Conservation (phyloP, 2,888 invertebrate genomes). For the Drosophila mimetica region DNA sequence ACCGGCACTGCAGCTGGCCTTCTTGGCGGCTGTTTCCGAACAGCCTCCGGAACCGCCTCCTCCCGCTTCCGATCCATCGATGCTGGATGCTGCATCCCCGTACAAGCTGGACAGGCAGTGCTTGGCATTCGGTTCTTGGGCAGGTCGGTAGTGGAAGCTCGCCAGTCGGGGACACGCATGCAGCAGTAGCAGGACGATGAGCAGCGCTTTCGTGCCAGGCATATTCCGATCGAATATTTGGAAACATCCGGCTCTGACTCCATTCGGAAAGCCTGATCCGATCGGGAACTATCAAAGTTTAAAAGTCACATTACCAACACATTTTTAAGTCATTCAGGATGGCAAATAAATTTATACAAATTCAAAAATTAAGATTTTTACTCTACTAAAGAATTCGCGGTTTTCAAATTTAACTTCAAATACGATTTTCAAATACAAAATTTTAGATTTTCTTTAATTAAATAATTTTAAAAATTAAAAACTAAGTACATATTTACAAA, state of each 20-base stretch:
- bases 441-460: no score
- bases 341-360: no score
- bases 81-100: neutral
- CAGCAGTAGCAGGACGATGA: slow-evolving; percentile 38
- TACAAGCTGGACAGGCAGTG: slow-evolving; percentile 9
- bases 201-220: slow-evolving; percentile 22
- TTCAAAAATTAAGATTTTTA: neutral
- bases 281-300: no score
- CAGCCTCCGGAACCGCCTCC: neutral
- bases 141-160: slow-evolving; percentile 38
- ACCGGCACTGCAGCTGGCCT: neutral
- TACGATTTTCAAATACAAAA: no score
- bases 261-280: slow-evolving; percentile 17
- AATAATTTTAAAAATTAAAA: no score
- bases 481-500: no score
- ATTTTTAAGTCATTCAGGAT: no score
- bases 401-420: neutral
- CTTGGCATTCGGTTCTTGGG: neutral
- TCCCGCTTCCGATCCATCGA: slow-evolving; percentile 1
- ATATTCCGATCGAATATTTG: slow-evolving; percentile 39
- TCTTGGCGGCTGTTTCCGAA: neutral
- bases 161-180: slow-evolving; percentile 34
- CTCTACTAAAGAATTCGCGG: neutral
- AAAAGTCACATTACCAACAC: no score
- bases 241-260: neutral